These are phyloP conservation scores for Ormia ochracea DNA, from an alignment of 2,888 invertebrate species.

Conservation along the genomic window DNA sequence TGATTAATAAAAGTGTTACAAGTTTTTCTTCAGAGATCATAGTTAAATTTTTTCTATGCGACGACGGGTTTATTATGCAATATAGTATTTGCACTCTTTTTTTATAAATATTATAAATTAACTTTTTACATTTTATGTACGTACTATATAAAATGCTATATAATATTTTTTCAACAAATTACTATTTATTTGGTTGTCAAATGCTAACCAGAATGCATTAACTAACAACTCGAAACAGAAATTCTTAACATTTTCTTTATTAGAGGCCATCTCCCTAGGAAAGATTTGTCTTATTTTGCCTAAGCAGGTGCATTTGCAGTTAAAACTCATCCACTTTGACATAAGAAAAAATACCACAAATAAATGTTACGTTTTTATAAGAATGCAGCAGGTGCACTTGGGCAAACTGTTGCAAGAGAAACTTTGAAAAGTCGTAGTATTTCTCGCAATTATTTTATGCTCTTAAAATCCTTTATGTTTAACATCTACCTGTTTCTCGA, in stretches of 20 bases:
- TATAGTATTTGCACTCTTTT: conserved; percentile 38
- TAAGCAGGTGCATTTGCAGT: too few species aligned
- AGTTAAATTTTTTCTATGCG: conserved; percentile 22
- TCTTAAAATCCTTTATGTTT: too few species aligned
- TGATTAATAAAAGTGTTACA: conserved; percentile 45
- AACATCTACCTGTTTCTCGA: too few species aligned
- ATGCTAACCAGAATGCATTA: conserved; percentile 9
- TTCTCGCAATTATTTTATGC: too few species aligned
- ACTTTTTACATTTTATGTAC: conserved; percentile 9
- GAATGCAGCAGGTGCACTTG: too few species aligned
- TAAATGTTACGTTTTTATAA: too few species aligned
- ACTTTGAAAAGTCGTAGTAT: too few species aligned
- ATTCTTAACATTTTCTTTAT: neutral
- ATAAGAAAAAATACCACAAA: too few species aligned
- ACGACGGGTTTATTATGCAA: conserved; percentile 26
- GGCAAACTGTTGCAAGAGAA: too few species aligned
- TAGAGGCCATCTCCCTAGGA: neutral
- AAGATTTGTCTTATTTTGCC: too few species aligned
- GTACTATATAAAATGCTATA: conserved; percentile 20
- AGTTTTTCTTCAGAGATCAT: conserved; percentile 44
- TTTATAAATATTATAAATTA: conserved; percentile 1
- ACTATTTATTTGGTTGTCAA: conserved; percentile 19
- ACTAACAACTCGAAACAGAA: neutral
- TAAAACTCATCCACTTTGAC: too few species aligned
- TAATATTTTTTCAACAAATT: neutral